phyloP scores from a whole-genome alignment of 2,797 vertebrate species.

The Syndactyla subalaris region DNA sequence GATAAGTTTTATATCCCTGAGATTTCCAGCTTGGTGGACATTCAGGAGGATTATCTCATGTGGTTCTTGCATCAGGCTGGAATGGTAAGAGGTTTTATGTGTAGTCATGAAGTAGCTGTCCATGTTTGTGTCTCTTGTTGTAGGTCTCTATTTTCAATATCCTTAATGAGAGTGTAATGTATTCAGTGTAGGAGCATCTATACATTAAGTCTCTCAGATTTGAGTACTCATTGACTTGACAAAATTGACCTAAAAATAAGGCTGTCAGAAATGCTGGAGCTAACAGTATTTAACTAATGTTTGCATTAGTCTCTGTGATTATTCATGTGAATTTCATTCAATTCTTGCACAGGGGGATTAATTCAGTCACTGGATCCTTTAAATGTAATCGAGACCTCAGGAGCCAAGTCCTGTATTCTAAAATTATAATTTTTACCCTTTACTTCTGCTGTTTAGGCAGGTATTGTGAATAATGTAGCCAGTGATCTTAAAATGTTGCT shows the following conservation, averaged over 20 bases:
- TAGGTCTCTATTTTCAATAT: slow-evolving; percentile 19
- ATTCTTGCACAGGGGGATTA: neutral
- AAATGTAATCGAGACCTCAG: slow-evolving; percentile 49
- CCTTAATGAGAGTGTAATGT: neutral
- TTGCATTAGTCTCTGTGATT: slow-evolving; percentile 15
- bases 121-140: neutral
- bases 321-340: neutral
- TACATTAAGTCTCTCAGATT: neutral
- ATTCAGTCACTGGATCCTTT: slow-evolving; percentile 55
- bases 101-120: neutral
- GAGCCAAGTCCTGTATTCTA: slow-evolving; percentile 48
- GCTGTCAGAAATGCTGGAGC: neutral
- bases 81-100: slow-evolving; percentile 82
- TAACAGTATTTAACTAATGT: neutral
- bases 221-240: neutral
- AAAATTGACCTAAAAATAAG: neutral
- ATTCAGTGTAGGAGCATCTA: neutral
- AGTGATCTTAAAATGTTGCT: slow-evolving; percentile 63
- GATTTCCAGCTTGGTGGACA: slow-evolving; percentile 93
- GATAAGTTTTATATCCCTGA: slow-evolving; percentile 95
- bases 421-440: slow-evolving; percentile 63
- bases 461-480: slow-evolving; percentile 65
- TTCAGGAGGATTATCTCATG: slow-evolving; percentile 98
- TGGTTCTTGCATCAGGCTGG: slow-evolving; percentile 96
- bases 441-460: slow-evolving; percentile 69